These are phyloP conservation scores for Python bivittatus DNA, from an alignment of 2,113 vertebrate species.

Conservation along the genomic window DNA sequence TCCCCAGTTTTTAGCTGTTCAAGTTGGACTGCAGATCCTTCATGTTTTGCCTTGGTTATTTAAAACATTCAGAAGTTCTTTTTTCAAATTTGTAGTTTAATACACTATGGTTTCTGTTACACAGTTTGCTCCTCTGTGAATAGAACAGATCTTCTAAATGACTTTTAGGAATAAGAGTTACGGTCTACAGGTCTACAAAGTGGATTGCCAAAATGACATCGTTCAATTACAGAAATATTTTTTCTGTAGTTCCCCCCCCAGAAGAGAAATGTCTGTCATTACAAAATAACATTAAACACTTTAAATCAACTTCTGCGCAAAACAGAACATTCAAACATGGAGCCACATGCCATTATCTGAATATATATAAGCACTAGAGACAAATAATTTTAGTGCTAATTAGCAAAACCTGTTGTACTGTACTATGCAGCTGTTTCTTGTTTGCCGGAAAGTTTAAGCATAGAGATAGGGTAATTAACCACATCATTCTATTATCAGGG, in stretches of 20 bases:
- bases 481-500: neutral
- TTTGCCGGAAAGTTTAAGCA: neutral
- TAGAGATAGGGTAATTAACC: neutral
- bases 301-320: conserved; percentile 37
- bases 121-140: fast-evolving
- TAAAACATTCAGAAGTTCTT: neutral
- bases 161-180: conserved; percentile 51
- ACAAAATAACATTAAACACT: conserved; percentile 28
- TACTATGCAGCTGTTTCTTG: neutral
- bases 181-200: conserved; percentile 22
- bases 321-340: conserved; percentile 18
- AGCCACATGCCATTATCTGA: neutral
- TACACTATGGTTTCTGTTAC: neutral
- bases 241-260: conserved; percentile 36
- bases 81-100: neutral
- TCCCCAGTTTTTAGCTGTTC: neutral
- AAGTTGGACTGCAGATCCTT: neutral
- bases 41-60: neutral
- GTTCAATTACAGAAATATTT: conserved; percentile 54
- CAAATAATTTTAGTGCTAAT: neutral
- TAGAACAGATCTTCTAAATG: neutral
- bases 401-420: neutral
- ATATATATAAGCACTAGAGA: neutral
- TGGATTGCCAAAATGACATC: conserved; percentile 30
- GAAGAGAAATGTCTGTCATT: conserved; percentile 27